Conservation (phyloP, 1,140 invertebrate genomes). For the Zophobas morio region DNA sequence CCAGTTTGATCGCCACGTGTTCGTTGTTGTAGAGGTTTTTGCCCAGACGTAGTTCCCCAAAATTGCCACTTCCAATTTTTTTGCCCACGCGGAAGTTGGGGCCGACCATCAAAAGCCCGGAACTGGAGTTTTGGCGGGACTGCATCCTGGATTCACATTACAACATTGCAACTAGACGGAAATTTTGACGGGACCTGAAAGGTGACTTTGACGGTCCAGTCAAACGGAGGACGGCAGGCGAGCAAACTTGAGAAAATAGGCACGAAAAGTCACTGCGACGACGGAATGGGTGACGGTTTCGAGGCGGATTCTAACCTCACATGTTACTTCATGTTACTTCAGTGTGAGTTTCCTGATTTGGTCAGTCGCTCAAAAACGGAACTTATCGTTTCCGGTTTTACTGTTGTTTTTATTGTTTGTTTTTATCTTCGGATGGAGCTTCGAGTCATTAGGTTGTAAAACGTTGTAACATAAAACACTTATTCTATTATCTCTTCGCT, state of each 20-base stretch:
- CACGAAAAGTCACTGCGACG: no score
- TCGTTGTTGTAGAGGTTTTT: conserved; percentile 99
- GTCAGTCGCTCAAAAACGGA: no score
- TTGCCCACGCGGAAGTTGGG: conserved; percentile 99
- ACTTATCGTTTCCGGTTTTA: no score
- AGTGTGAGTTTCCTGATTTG: no score
- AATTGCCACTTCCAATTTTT: conserved; percentile 99
- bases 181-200: conserved; percentile 38
- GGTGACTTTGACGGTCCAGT: conserved; percentile 2
- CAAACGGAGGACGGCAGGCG: background rate
- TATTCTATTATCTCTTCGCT: no score
- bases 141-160: conserved; percentile 30
- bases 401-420: no score
- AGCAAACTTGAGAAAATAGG: background rate
- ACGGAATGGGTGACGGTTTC: no score
- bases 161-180: conserved; percentile 32
- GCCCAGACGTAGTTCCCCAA: conserved; percentile 98
- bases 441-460: no score
- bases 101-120: conserved; percentile 93
- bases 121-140: conserved; percentile 30
- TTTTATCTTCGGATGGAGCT: no score
- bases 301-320: no score
- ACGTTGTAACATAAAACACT: no score
- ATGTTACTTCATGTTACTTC: no score
- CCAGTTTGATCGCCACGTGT: conserved; percentile 99